Percentiles rank a stretch among this genome's conserved stretches.
phyloP scores from a whole-genome alignment of 2,888 invertebrate species.

The Parasteatoda lunata region DNA sequence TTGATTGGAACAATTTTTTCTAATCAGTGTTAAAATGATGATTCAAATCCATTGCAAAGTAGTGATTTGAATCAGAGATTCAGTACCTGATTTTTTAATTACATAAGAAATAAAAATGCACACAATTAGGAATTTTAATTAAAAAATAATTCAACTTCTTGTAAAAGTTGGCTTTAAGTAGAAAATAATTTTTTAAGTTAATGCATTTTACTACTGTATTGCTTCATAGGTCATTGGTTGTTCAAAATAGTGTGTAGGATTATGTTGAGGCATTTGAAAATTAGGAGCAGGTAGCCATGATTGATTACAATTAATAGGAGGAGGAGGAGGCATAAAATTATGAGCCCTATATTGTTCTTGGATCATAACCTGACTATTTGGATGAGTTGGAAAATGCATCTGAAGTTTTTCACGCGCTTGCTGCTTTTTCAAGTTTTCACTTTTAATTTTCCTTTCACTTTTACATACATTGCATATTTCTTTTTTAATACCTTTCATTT shows the following conservation, averaged over 20 bases:
- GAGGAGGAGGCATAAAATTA: slow-evolving; percentile 46
- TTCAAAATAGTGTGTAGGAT: slow-evolving; percentile 62
- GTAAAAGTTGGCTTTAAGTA: too few relatives aligned
- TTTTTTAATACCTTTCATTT: slow-evolving; percentile 50
- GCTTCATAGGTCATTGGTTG: slow-evolving; percentile 41
- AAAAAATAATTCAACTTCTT: too few relatives aligned
- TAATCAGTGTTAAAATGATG: too few relatives aligned
- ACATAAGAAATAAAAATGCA: too few relatives aligned
- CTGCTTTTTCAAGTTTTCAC: slow-evolving; percentile 47
- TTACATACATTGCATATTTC: slow-evolving; percentile 61
- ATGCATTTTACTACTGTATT: not conserved
- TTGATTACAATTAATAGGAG: slow-evolving; percentile 51
- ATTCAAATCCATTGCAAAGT: too few relatives aligned
- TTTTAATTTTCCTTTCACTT: slow-evolving; percentile 51
- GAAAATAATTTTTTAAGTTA: too few relatives aligned
- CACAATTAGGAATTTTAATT: too few relatives aligned
- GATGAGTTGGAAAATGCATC: slow-evolving; percentile 41
- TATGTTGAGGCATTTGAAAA: slow-evolving; percentile 62
- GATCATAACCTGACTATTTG: slow-evolving; percentile 38
- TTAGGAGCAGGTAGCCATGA: slow-evolving; percentile 54
- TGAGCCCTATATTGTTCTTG: slow-evolving; percentile 40
- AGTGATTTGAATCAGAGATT: too few relatives aligned
- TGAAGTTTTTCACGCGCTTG: slow-evolving; percentile 40
- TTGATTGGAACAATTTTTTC: too few relatives aligned
- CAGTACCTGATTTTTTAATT: too few relatives aligned